Conservation (phyloP, 2,113 vertebrate genomes). For the Hypomesus transpacificus region DNA sequence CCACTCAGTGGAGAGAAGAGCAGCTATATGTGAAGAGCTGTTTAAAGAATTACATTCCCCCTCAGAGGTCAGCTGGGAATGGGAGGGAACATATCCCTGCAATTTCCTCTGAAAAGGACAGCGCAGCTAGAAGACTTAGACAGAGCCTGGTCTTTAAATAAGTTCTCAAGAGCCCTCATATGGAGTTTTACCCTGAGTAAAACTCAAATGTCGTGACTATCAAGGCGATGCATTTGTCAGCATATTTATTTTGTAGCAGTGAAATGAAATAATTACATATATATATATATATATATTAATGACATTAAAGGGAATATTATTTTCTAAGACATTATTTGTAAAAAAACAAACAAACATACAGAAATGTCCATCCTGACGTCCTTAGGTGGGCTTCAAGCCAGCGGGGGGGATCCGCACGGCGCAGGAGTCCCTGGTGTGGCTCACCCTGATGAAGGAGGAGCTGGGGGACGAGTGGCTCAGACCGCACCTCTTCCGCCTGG, state of each 20-base stretch:
- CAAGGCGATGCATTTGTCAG: neutral
- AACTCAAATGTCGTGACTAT: neutral
- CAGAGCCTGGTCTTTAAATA: too few species aligned
- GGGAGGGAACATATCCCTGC: too few species aligned
- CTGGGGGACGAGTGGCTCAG: conserved; percentile 86
- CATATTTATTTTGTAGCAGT: neutral
- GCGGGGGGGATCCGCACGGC: conserved; percentile 92
- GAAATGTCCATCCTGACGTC: neutral
- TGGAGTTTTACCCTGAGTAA: too few species aligned
- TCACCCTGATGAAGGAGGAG: conserved; percentile 89
- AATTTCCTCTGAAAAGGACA: too few species aligned
- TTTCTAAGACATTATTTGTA: neutral
- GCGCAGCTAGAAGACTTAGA: too few species aligned
- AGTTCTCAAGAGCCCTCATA: too few species aligned
- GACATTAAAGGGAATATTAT: neutral
- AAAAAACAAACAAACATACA: too few species aligned
- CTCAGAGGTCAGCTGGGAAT: too few species aligned
- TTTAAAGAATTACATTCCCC: too few species aligned
- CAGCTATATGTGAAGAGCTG: neutral
- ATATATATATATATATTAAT: neutral
- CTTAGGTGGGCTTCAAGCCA: conserved; percentile 86
- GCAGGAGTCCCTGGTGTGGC: conserved; percentile 86
- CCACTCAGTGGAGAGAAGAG: neutral
- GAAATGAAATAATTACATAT: too few species aligned
- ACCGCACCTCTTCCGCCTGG: conserved; percentile 87